These are phyloP conservation scores for Temnothorax rugatulus DNA, from an alignment of 2,888 invertebrate genomes.

Conservation along the genomic window DNA sequence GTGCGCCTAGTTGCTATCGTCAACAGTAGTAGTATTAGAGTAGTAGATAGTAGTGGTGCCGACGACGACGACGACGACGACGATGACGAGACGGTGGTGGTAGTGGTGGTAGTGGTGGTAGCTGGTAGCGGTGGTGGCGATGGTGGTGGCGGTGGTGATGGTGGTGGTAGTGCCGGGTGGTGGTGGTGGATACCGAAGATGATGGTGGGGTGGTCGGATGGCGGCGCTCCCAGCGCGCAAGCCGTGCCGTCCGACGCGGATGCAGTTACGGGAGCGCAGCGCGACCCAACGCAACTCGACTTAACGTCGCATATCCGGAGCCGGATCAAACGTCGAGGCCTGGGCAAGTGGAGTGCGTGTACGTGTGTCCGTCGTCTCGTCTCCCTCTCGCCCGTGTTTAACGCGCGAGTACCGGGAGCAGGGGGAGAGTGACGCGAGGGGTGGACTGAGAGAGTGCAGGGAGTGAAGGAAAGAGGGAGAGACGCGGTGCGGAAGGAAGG, in stretches of 20 bases:
- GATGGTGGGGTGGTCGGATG: constrained; percentile 81
- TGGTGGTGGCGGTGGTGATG: constrained; percentile 34
- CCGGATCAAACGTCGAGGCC: constrained; percentile 79
- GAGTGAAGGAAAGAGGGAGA: constrained; percentile 63
- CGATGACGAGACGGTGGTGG: not conserved
- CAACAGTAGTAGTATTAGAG: constrained; percentile 50
- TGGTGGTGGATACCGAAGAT: constrained; percentile 57
- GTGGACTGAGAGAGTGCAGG: constrained; percentile 49
- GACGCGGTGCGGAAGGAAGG: constrained; percentile 53
- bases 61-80: constrained; percentile 10
- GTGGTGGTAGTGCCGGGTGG: constrained; percentile 66
- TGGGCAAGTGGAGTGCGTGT: constrained; percentile 75
- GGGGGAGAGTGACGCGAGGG: constrained; percentile 54
- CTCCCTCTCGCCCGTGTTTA: constrained; percentile 56
- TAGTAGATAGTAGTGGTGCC: constrained; percentile 39
- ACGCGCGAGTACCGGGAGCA: constrained; percentile 55
- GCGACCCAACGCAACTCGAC: constrained; percentile 85
- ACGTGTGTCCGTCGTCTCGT: constrained; percentile 71
- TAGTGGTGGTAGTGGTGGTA: constrained; percentile 55
- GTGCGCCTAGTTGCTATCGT: constrained; percentile 57
- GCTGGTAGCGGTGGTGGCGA: constrained; percentile 16
- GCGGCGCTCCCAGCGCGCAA: constrained; percentile 85
- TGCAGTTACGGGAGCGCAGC: constrained; percentile 87
- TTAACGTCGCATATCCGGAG: constrained; percentile 80
- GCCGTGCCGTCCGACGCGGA: constrained; percentile 84